These are phyloP conservation scores for Drosophila neocordata DNA, from an alignment of 1,140 invertebrate genomes.

Conservation along the genomic window DNA sequence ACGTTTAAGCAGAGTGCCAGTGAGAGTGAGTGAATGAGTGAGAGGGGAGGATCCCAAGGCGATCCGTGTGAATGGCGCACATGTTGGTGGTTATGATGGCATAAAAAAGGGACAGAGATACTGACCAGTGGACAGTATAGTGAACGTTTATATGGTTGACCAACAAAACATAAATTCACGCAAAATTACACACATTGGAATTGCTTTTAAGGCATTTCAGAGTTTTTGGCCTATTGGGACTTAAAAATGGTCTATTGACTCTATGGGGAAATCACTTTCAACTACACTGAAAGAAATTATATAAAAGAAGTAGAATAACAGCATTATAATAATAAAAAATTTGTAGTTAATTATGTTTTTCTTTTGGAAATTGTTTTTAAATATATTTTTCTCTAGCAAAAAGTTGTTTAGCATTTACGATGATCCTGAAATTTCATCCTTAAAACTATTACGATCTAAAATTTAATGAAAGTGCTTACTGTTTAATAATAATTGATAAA, in stretches of 20 bases:
- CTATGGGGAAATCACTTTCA: not conserved
- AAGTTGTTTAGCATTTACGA: no score
- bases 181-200: slow-evolving; percentile 57
- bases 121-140: not conserved
- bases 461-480: no score
- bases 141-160: not conserved
- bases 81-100: slow-evolving; percentile 29
- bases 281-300: not conserved
- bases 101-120: not conserved
- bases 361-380: no score
- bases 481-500: no score
- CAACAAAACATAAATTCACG: slow-evolving; percentile 52
- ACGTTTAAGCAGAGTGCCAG: slow-evolving; percentile 12
- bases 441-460: no score
- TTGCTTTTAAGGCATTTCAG: slow-evolving; percentile 24
- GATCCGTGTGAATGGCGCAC: slow-evolving; percentile 53
- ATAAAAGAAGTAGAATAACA: no score
- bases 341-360: no score
- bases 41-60: slow-evolving; percentile 13
- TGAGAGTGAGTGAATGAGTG: not conserved
- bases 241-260: slow-evolving; percentile 21
- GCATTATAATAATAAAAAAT: no score
- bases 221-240: not conserved
- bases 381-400: no score
- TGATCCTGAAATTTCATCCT: no score